Percentiles rank a stretch among this genome's conserved stretches.
phyloP scores from a whole-genome alignment of 2,113 vertebrate genomes.

The Numenius arquata region DNA sequence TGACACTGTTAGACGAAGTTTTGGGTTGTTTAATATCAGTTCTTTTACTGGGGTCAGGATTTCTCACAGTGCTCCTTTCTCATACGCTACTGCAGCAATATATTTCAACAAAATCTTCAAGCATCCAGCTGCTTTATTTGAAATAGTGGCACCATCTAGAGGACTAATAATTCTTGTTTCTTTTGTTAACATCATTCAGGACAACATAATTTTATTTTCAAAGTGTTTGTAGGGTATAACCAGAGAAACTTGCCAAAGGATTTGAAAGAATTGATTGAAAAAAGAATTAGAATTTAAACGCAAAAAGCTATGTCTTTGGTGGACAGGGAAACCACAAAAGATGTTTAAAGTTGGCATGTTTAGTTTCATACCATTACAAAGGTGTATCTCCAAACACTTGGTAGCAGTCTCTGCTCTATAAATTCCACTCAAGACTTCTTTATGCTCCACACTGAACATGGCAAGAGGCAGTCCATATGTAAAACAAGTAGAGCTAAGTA shows the following conservation, averaged over 20 bases:
- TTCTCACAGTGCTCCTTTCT: neutral
- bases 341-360: neutral
- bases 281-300: neutral
- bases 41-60: neutral
- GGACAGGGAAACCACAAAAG: neutral
- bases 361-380: neutral
- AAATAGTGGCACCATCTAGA: conserved; percentile 64
- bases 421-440: neutral
- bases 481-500: neutral
- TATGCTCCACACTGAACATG: neutral
- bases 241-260: neutral
- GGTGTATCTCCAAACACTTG: neutral
- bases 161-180: conserved; percentile 10
- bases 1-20: neutral
- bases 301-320: neutral
- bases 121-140: conserved; percentile 6
- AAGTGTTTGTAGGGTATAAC: neutral
- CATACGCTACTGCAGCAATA: neutral
- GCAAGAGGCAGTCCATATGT: neutral
- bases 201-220: neutral
- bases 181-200: neutral
- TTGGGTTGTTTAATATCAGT: neutral
- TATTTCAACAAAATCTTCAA: neutral
- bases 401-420: neutral
- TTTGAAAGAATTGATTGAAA: neutral